Conservation (phyloP, 2,888 invertebrate genomes). For the Melieria crassipennis region DNA sequence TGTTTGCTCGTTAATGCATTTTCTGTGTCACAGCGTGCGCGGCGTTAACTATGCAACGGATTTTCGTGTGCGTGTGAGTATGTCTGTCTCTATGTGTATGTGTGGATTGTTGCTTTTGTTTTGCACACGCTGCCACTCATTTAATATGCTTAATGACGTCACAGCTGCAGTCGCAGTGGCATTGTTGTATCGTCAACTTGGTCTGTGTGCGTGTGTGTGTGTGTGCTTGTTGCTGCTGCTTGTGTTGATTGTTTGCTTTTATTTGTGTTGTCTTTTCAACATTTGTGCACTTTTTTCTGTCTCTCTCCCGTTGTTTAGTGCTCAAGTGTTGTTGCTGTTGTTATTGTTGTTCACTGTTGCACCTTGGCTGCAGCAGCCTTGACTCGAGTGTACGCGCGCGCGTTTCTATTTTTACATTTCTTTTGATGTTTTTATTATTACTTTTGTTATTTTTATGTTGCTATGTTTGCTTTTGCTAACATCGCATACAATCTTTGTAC, state of each 20-base stretch:
- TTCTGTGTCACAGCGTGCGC: slow-evolving; percentile 50
- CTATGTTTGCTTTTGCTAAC: not conserved
- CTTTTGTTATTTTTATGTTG: not conserved
- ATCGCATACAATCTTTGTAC: too few relatives aligned
- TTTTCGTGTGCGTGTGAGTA: slow-evolving; percentile 20
- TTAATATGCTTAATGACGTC: not conserved
- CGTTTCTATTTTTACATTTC: slow-evolving; percentile 20
- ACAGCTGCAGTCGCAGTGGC: not conserved
- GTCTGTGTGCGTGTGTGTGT: slow-evolving; percentile 23
- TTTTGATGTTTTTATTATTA: not conserved
- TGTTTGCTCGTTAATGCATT: slow-evolving; percentile 57
- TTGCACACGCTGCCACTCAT: slow-evolving; percentile 12
- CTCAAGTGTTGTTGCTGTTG: slow-evolving; percentile 7
- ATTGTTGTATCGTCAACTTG: not conserved
- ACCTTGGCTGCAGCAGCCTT: slow-evolving; percentile 23
- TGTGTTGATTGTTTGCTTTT: slow-evolving; percentile 20
- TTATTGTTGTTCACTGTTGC: slow-evolving; percentile 22
- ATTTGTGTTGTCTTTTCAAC: not conserved
- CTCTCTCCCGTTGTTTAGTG: too few relatives aligned
- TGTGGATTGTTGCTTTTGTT: slow-evolving; percentile 1
- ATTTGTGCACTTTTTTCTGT: not conserved
- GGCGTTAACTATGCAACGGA: slow-evolving; percentile 43
- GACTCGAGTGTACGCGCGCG: slow-evolving; percentile 5
- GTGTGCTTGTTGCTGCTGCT: slow-evolving; percentile 26
- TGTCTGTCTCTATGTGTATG: not conserved